Evolutionary conservation across 2,113 vertebrate genomes (phyloP), one percentile per base, ranked within the genome.

Genomic region (Poicephalus gulielmi): DNA sequence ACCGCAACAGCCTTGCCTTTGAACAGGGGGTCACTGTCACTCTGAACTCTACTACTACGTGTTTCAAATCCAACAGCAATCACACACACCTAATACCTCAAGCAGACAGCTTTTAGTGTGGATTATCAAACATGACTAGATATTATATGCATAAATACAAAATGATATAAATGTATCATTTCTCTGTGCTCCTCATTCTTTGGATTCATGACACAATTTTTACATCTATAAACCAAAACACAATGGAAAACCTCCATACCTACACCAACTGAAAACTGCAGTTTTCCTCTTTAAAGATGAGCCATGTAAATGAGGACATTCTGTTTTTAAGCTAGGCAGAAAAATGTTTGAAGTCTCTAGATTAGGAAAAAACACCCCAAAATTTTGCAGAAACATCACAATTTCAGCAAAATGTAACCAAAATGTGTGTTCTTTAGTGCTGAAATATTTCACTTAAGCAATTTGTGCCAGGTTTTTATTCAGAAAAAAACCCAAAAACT

Each of bases 401-500:
- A 66, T 75, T 89, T 7, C n/a, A 86, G 10, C 17, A 82, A 50
- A 88, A 47, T 4, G 0, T 30, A 53, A 76, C 5, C 62, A 7
- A 75, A 43, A 4, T 50, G 10, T 9, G 6, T 41, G 37, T 22
- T 60, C 17, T 55, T 43, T 16, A 85, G 19, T 39, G 59, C 57
- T 57, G 1, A 57, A 37, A 24, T 67, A 73, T 23, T 63, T 73
- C 4, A 41, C 14, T 13, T 46, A 30, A 62, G 33, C 35, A 71
- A 41, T 37, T 52, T 1, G 3, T 37, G 17, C 13, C 14, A 60
- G 35, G 5, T 0, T 7, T 53, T 79, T 18, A 11, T 60, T 66
- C 20, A 23, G 39, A 31, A 50, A 63, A 41, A 41, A 69, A 81
- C 60, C 53, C 5, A 0, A n/a, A 5, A 2, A 44, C 14, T 27